Base-by-base conservation (phyloP, 2,888 invertebrate species). In the Cerastoderma edule region DNA sequence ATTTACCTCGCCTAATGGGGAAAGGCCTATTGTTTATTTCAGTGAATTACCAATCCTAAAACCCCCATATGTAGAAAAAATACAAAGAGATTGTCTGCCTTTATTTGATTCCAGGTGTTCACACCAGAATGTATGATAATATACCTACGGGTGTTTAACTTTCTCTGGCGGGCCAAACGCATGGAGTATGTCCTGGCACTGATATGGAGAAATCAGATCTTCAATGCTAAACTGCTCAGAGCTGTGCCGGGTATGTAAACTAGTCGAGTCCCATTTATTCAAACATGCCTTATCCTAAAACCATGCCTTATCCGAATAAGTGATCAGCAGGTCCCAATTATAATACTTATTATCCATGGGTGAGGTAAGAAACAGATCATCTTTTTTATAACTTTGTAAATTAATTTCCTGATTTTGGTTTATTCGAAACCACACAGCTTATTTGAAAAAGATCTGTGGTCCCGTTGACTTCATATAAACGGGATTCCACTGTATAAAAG, bases 121-220 rank as follows among this genome's bases (percentile, higher is more conserved):
- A 94, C 94, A 0, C 92, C 93, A 28, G 93, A 94, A 75, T 93
- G 96, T 90, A 95, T 96, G 87, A 95, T 95, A 30, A 92, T 93
- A 78, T 97, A 98, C 93, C 95, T 96, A 83, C 95, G 96, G 82
- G 95, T 97, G 35, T 98, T 97, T 93, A 96, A 96, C 89, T 96
- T 97, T 83, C 94, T 98, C 84, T 98, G 97, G 97, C 95, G 96
- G 85, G 96, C 96, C 66, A 97, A 97, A 91, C 94, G 97, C 83
- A 97, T 97, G 95, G 97, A 98, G 93, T 96, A 96, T 92, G 95
- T 96, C 50, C 93, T 98, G 83, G 96, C 96, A 60, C 95, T 95
- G 68, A 95, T 97, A 89, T 96, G 97, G 95, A 96, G 96, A 89
- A 95, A 95, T 79, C 96, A 97, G 93, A 95, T 95, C 76, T 95